A percentile compares a stretch with the other conserved stretches of the same genome.
These are phyloP conservation scores for Proales similis DNA, from an alignment of 1,140 invertebrate genomes.

Conservation along the genomic window DNA sequence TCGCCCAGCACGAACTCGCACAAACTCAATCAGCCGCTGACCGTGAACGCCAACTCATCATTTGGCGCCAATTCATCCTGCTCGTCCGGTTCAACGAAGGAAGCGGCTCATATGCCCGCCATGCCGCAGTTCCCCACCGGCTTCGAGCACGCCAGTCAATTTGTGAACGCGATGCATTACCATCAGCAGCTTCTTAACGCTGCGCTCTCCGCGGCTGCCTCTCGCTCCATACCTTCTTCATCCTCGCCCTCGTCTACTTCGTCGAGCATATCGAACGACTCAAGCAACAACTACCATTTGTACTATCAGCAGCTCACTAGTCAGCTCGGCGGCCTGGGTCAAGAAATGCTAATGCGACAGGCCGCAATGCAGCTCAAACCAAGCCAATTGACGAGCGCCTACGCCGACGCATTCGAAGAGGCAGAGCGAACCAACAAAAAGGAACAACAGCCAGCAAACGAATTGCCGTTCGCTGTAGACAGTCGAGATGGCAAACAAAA, in stretches of 20 bases:
- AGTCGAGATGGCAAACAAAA: background rate
- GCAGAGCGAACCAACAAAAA: too few relatives aligned
- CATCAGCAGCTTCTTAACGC: slow-evolving; percentile 18
- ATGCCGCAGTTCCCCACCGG: background rate
- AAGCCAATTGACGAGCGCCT: too few relatives aligned
- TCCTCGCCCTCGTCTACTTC: slow-evolving; percentile 25
- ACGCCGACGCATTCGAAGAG: too few relatives aligned
- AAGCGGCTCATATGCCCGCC: too few relatives aligned
- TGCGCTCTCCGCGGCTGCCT: background rate
- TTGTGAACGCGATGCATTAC: background rate
- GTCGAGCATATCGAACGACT: slow-evolving; percentile 9
- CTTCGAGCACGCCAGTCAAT: background rate
- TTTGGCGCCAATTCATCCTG: slow-evolving; percentile 19
- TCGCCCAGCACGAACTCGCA: background rate
- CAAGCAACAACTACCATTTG: slow-evolving; percentile 26
- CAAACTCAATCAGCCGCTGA: background rate
- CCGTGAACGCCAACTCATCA: slow-evolving; percentile 7
- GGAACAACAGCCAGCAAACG: too few relatives aligned
- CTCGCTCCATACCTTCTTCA: slow-evolving; percentile 7
- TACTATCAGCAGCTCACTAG: slow-evolving; percentile 37
- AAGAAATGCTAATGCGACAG: too few relatives aligned
- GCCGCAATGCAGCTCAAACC: too few relatives aligned
- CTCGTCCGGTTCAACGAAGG: too few relatives aligned
- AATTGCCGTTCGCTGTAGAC: too few relatives aligned
- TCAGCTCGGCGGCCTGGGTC: too few relatives aligned